These are phyloP conservation scores for Philereme transversata DNA, from an alignment of 2,888 invertebrate genomes.

Conservation along the genomic window DNA sequence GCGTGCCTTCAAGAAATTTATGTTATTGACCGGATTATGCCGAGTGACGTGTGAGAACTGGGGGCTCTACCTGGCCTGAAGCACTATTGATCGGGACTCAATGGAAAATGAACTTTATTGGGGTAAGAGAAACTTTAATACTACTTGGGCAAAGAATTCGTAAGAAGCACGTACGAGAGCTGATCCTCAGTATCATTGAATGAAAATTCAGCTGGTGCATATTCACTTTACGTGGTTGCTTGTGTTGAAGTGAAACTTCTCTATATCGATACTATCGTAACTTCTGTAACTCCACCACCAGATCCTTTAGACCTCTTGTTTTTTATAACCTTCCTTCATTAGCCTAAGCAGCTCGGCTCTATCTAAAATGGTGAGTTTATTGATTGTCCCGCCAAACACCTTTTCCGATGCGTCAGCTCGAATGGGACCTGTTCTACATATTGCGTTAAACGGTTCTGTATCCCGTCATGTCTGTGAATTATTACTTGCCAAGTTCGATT, in stretches of 20 bases:
- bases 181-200: too few relatives aligned
- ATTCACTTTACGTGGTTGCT: too few relatives aligned
- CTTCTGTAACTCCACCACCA: constrained; percentile 48
- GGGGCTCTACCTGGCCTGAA: background rate
- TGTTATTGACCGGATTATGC: constrained; percentile 80
- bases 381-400: constrained; percentile 76
- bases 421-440: constrained; percentile 66
- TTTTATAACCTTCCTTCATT: constrained; percentile 44
- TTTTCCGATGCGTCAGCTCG: constrained; percentile 74
- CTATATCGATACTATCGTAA: constrained; percentile 2
- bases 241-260: constrained; percentile 1
- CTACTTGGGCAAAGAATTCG: too few relatives aligned
- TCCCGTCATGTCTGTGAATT: constrained; percentile 57
- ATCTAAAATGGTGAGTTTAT: constrained; percentile 61
- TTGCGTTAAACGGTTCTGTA: constrained; percentile 68
- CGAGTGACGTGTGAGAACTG: constrained; percentile 68
- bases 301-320: constrained; percentile 49
- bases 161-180: too few relatives aligned
- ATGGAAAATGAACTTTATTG: constrained; percentile 10
- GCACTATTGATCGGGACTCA: constrained; percentile 4
- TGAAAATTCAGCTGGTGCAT: too few relatives aligned
- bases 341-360: constrained; percentile 56
- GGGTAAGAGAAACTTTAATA: background rate
- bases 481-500: constrained; percentile 43
- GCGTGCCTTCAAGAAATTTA: constrained; percentile 75